Evolutionary conservation across 2,113 vertebrate species (phyloP).

Genomic region (Aphelocoma coerulescens): DNA sequence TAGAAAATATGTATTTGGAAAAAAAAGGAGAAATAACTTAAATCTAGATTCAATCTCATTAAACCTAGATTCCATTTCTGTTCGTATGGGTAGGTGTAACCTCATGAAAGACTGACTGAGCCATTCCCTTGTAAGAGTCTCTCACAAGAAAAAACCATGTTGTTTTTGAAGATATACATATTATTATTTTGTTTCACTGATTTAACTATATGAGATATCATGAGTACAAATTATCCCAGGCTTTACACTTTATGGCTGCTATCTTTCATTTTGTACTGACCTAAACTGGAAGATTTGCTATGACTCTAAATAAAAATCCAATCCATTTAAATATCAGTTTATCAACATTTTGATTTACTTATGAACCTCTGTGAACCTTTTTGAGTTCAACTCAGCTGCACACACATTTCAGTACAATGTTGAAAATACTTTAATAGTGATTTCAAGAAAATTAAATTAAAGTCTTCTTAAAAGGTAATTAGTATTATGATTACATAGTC

Average conservation of each 20-base stretch:
- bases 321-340: background rate
- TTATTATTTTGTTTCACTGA: background rate
- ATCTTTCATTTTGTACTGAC: background rate
- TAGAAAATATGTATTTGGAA: background rate
- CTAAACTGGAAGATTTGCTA: background rate
- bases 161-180: background rate
- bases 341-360: background rate
- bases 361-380: background rate
- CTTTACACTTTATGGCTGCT: background rate
- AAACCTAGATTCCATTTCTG: background rate
- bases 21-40: background rate
- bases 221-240: background rate
- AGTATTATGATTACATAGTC: background rate
- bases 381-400: background rate
- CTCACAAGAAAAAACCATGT: fast-evolving
- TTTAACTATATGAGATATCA: background rate
- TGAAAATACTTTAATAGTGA: background rate
- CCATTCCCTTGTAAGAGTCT: background rate
- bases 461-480: background rate
- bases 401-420: background rate
- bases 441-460: background rate
- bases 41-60: background rate
- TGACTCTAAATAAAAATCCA: background rate
- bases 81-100: background rate
- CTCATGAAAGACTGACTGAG: background rate